Conservation (phyloP, 2,888 invertebrate species). For the Polydrusus cervinus region DNA sequence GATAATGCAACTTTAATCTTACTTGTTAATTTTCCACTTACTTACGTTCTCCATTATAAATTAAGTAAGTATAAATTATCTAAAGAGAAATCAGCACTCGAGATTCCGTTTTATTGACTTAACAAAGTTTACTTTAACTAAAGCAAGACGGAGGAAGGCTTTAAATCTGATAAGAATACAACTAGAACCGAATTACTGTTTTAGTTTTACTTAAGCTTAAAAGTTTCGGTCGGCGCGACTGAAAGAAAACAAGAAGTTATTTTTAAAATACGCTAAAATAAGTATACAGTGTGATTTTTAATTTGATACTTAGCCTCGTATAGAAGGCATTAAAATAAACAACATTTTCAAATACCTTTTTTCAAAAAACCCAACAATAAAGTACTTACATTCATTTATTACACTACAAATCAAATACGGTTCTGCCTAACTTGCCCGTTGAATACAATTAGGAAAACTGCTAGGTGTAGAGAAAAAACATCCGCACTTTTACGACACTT, state of each 20-base stretch:
- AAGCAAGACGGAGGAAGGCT: constrained; percentile 33
- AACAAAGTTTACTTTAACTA: constrained; percentile 44
- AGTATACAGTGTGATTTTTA: too few relatives aligned
- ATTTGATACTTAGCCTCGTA: too few relatives aligned
- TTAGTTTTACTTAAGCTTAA: constrained; percentile 41
- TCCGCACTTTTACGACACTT: too few relatives aligned
- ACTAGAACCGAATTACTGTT: constrained; percentile 46
- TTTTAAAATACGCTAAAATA: constrained; percentile 16
- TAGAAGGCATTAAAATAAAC: too few relatives aligned
- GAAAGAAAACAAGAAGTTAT: constrained; percentile 25
- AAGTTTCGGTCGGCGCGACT: constrained; percentile 25
- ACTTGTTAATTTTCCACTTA: constrained; percentile 31
- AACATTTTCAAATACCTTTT: too few relatives aligned
- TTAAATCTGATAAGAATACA: constrained; percentile 49
- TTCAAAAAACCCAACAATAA: too few relatives aligned
- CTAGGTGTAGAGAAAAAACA: too few relatives aligned
- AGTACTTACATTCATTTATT: too few relatives aligned
- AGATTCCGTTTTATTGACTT: constrained; percentile 43
- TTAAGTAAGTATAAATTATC: constrained; percentile 35
- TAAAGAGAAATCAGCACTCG: constrained; percentile 22
- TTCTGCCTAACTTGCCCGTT: too few relatives aligned
- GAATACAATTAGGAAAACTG: too few relatives aligned
- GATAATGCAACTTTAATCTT: background rate
- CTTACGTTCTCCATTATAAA: constrained; percentile 24
- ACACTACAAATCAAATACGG: too few relatives aligned